Evolutionary conservation across 64 coral and sea anemone species (phyloP).

Genomic region (Trachythela sp.): DNA sequence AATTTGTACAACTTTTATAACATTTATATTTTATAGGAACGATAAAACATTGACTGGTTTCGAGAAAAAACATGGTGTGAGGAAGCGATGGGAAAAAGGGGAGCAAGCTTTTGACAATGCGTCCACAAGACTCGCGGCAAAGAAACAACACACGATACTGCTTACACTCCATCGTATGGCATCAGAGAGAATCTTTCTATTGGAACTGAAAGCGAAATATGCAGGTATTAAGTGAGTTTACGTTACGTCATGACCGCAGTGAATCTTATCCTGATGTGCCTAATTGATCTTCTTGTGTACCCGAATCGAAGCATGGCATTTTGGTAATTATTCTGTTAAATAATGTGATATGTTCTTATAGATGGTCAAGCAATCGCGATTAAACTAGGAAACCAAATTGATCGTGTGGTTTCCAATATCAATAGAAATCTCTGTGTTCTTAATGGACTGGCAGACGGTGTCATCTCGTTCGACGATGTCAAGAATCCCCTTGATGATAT

Average conservation of each 20-base stretch:
- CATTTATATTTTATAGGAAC: not conserved
- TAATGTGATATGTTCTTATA: not conserved
- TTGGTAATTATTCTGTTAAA: too few species aligned
- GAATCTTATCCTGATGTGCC: too few species aligned
- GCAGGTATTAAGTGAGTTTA: not conserved
- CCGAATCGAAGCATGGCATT: too few species aligned
- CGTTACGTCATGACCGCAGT: too few species aligned
- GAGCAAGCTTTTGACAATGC: not conserved
- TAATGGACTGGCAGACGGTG: not conserved
- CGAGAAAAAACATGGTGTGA: not conserved
- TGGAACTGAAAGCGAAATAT: slow-evolving; percentile 1
- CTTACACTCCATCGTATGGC: not conserved
- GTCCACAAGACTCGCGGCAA: not conserved
- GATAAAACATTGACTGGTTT: not conserved
- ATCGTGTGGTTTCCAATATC: not conserved
- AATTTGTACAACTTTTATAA: too few species aligned
- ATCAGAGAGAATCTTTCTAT: not conserved
- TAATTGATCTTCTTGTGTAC: too few species aligned
- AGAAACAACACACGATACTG: not conserved
- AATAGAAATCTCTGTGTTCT: not conserved
- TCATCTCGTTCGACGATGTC: not conserved
- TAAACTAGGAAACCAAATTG: slow-evolving; percentile 13
- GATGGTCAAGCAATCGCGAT: slow-evolving; percentile 7
- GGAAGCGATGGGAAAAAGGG: not conserved
- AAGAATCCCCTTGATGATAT: not conserved